Percentiles rank a stretch among this genome's conserved stretches.
phyloP scores from a whole-genome alignment of 2,888 invertebrate genomes.

The Thelaira solivaga region DNA sequence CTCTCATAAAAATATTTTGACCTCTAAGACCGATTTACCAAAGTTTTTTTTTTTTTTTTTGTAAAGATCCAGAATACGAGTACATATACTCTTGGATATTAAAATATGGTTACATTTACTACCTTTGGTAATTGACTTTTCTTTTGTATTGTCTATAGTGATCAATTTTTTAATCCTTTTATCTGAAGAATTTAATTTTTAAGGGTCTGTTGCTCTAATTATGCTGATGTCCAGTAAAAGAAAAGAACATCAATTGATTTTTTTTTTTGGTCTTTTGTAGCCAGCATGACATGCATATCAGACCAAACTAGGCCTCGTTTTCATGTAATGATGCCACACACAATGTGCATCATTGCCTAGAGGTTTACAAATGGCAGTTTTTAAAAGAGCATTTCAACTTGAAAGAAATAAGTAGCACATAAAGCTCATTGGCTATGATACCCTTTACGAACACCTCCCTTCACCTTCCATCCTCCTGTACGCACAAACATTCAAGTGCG shows the following conservation, averaged over 20 bases:
- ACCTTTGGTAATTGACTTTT: too few species aligned
- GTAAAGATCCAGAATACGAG: too few species aligned
- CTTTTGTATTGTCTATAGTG: too few species aligned
- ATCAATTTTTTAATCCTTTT: too few species aligned
- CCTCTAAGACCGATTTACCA: too few species aligned
- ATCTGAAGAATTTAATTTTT: not conserved
- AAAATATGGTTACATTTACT: too few species aligned
- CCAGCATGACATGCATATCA: conserved; percentile 10
- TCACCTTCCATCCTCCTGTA: too few species aligned
- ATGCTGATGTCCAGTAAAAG: not conserved
- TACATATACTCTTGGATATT: too few species aligned
- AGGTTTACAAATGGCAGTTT: conserved; percentile 26
- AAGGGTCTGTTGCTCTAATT: not conserved
- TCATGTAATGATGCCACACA: conserved; percentile 32
- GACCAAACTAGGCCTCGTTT: conserved; percentile 19
- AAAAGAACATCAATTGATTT: conserved; percentile 33
- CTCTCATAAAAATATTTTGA: too few species aligned
- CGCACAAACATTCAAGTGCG: too few species aligned
- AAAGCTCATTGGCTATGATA: not conserved
- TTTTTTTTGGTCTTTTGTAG: conserved; percentile 22
- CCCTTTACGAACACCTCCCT: too few species aligned
- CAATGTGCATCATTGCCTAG: conserved; percentile 23
- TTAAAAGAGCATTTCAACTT: conserved; percentile 17
- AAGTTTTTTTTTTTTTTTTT: too few species aligned
- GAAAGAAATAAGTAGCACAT: not conserved